phyloP scores from a whole-genome alignment of 2,888 invertebrate species.

The Zeuzera pyrina region DNA sequence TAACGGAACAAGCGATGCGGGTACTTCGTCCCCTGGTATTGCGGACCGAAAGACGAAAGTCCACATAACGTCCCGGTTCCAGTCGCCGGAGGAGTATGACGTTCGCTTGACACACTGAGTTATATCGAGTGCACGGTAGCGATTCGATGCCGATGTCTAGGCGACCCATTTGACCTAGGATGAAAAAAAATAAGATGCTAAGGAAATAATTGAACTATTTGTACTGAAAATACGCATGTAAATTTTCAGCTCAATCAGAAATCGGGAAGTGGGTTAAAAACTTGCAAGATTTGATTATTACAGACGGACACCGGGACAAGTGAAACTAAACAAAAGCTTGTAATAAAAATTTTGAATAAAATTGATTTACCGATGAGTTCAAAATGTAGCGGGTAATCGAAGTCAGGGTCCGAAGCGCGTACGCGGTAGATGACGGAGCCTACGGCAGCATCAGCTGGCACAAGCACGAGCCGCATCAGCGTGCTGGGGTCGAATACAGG shows the following conservation, averaged over 20 bases:
- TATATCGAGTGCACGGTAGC: constrained; percentile 88
- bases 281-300: no score
- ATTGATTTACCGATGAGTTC: constrained; percentile 77
- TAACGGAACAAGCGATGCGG: constrained; percentile 83
- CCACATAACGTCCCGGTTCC: constrained; percentile 87
- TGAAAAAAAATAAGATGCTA: neutral
- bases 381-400: constrained; percentile 89
- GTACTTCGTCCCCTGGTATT: constrained; percentile 86
- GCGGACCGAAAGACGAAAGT: constrained; percentile 81
- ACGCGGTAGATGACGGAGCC: constrained; percentile 90
- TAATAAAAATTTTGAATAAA: constrained; percentile 8
- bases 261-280: no score
- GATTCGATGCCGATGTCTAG: constrained; percentile 85
- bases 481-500: constrained; percentile 90
- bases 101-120: constrained; percentile 92
- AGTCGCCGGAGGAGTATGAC: constrained; percentile 83
- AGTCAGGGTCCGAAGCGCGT: constrained; percentile 89
- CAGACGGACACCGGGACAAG: no score
- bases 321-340: no score
- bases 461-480: constrained; percentile 84
- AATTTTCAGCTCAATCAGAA: no score
- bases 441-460: constrained; percentile 87
- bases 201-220: no score
- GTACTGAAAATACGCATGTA: no score
- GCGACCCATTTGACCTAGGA: constrained; percentile 78